Base-by-base conservation (phyloP, 2,888 invertebrate genomes). In the Eucera pruinosa region DNA sequence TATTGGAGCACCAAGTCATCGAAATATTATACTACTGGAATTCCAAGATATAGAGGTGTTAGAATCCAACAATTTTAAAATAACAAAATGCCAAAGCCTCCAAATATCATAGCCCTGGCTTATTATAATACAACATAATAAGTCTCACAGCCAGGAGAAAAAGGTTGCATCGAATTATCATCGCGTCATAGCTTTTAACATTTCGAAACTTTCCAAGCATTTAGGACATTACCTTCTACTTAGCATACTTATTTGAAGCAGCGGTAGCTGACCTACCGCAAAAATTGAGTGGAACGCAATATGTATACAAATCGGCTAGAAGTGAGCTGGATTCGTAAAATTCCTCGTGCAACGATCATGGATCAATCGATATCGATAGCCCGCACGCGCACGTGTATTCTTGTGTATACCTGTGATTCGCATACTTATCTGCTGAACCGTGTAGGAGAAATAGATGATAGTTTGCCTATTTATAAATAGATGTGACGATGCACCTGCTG, bases 401-500 rank as follows among this genome's bases (percentile, higher is more conserved):
- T n/a, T n/a, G n/a, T n/a, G n/a, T 27, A 5, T 33, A 48, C 13
- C 7, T 41, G 27, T 9, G 64, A 74, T 47, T 68, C 67, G 77
- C 77, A 60, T 74, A 73, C 50, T 73, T 73, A 64, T 68, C 39
- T 36, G 67, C 25, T 30, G 77, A 74, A 74, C 52, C 15, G 77
- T 43, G 68, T 52, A 43, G 6, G 81, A 72, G 73, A 75, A 80
- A 81, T 79, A 81, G 69, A 62, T 65, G 69, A 77, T 57, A 50
- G 50, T 65, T 62, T 45, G 73, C 5, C 58, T 68, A 66, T 85
- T 89, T 90, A 90, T 88, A 90, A 90, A 90, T 90, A 90, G 90
- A 80, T 79, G 81, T 90, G 90, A 90, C 90, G 87, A 86, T 11
- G 88, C 90, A 90, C 90, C 90, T 91, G 91, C 88, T 84, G 82